A percentile compares a stretch with the other conserved stretches of the same genome.
Conservation (phyloP, 2,113 vertebrate genomes). For the Pseudopipra pipra region DNA sequence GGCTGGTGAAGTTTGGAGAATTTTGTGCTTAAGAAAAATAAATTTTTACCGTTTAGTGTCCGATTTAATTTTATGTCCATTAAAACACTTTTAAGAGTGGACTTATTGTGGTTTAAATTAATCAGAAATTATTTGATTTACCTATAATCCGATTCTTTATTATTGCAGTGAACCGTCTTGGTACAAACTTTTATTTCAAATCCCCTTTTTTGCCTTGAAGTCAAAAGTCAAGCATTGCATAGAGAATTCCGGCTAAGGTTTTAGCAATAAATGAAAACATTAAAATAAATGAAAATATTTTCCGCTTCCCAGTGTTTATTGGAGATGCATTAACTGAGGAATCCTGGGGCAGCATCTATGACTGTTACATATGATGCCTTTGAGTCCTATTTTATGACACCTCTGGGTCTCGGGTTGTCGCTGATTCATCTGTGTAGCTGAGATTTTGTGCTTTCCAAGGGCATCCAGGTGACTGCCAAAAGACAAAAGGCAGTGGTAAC, state of each 20-base stretch:
- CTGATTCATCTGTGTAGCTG: background rate
- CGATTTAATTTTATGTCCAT: background rate
- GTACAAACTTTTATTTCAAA: background rate
- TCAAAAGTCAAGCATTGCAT: background rate
- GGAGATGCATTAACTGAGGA: background rate
- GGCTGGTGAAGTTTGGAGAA: background rate
- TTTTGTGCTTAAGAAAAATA: background rate
- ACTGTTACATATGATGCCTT: background rate
- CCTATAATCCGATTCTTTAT: background rate
- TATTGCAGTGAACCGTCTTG: background rate
- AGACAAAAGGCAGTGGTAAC: background rate
- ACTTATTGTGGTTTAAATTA: background rate
- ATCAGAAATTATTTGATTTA: background rate
- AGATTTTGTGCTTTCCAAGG: background rate
- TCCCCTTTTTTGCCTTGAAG: background rate
- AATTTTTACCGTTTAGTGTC: background rate
- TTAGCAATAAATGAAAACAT: background rate
- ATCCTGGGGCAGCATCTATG: background rate
- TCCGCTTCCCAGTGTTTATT: background rate
- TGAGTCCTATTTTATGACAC: background rate
- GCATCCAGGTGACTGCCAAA: background rate
- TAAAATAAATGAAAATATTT: background rate
- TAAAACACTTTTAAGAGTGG: background rate
- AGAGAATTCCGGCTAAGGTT: background rate
- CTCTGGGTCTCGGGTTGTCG: background rate